These are phyloP conservation scores for Batillaria attramentaria DNA, from an alignment of 1,140 invertebrate genomes.

Conservation along the genomic window DNA sequence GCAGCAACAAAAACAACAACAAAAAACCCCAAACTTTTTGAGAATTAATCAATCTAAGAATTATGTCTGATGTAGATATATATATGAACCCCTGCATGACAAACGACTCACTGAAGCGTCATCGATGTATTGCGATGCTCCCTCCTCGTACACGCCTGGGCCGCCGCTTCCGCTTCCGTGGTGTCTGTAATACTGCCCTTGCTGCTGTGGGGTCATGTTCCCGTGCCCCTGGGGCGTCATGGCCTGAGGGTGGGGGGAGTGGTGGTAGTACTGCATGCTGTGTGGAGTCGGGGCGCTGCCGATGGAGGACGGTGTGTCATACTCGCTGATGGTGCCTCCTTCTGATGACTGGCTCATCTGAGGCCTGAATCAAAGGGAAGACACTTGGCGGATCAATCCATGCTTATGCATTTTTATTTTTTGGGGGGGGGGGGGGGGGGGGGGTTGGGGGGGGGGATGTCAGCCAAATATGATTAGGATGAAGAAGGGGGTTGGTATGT, in stretches of 20 bases:
- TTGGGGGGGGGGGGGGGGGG: neutral
- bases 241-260: constrained; percentile 18
- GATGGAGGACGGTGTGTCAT: constrained; percentile 5
- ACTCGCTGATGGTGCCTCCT: constrained; percentile 25
- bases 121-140: constrained; percentile 39
- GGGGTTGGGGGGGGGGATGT: neutral
- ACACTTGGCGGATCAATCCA: neutral
- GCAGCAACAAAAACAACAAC: neutral
- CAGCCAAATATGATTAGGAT: neutral
- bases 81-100: too few relatives aligned
- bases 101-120: constrained; percentile 33
- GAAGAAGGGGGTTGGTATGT: neutral
- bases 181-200: constrained; percentile 19
- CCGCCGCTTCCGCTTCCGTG: neutral
- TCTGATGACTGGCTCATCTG: constrained; percentile 15
- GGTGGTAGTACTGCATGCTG: constrained; percentile 10
- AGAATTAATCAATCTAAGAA: neutral
- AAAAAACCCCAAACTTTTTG: neutral
- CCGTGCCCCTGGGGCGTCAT: constrained; percentile 6
- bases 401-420: neutral
- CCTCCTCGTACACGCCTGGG: constrained; percentile 32
- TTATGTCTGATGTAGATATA: neutral
- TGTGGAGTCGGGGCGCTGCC: constrained; percentile 3
- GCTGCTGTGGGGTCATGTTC: constrained; percentile 14
- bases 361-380: neutral